These are phyloP conservation scores for Triplophysa siluroides DNA, from an alignment of 2,113 vertebrate genomes.

Conservation along the genomic window DNA sequence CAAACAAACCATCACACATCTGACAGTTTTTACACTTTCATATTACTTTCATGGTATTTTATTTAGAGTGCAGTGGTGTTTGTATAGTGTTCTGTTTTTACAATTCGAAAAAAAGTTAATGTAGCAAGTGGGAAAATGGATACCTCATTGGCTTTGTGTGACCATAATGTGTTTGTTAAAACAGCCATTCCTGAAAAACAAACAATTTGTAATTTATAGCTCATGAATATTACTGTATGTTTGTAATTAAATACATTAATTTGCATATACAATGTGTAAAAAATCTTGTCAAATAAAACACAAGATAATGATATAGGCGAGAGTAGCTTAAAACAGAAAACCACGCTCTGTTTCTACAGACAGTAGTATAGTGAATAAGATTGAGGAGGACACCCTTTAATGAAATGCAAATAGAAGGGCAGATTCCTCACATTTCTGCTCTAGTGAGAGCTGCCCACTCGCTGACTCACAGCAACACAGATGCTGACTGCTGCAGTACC, in stretches of 20 bases:
- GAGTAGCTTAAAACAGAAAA: not conserved
- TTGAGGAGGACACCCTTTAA: slow-evolving; percentile 38
- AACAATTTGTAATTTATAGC: slow-evolving; percentile 24
- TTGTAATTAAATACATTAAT: no score
- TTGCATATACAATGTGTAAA: no score
- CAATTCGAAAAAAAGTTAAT: not conserved
- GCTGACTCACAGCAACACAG: not conserved
- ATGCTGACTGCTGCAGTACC: not conserved
- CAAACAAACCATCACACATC: not conserved
- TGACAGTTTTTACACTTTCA: not conserved
- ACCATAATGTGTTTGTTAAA: slow-evolving; percentile 33
- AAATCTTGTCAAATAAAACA: no score
- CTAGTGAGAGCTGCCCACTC: slow-evolving; percentile 5
- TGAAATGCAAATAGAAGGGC: slow-evolving; percentile 59
- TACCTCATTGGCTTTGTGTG: slow-evolving; percentile 66
- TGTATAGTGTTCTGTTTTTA: not conserved
- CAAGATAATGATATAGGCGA: no score
- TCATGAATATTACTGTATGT: not conserved
- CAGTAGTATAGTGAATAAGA: not conserved
- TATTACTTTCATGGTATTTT: not conserved
- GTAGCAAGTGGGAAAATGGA: not conserved
- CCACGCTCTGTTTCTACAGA: not conserved
- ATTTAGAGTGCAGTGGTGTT: not conserved
- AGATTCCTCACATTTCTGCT: slow-evolving; percentile 58
- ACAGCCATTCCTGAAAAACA: slow-evolving; percentile 74